These are phyloP conservation scores for Scartelaos histophorus DNA, from an alignment of 2,113 vertebrate genomes.

Conservation along the genomic window DNA sequence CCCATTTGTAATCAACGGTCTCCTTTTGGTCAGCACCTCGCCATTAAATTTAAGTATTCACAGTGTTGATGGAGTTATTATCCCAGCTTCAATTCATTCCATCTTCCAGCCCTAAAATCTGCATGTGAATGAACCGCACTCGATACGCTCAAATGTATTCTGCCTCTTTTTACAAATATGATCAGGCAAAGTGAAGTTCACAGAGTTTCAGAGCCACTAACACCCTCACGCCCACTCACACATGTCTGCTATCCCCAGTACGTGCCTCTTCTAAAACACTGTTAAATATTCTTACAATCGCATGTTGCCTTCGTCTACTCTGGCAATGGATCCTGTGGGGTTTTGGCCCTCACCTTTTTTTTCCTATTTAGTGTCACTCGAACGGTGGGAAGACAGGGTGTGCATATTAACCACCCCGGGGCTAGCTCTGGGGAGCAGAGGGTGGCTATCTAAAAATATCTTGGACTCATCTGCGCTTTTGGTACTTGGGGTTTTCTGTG, in stretches of 20 bases:
- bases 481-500: slow-evolving; percentile 13
- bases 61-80: neutral
- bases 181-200: slow-evolving; percentile 23
- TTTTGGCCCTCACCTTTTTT: slow-evolving; percentile 32
- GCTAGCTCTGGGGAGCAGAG: slow-evolving; percentile 11
- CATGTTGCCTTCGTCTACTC: slow-evolving; percentile 4
- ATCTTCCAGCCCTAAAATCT: slow-evolving; percentile 5
- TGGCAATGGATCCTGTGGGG: slow-evolving; percentile 21
- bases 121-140: slow-evolving; percentile 10
- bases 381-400: slow-evolving; percentile 21
- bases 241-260: slow-evolving; percentile 9
- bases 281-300: slow-evolving; percentile 41
- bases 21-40: neutral
- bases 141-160: slow-evolving; percentile 18
- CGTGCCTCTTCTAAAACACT: slow-evolving; percentile 18
- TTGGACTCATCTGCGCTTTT: neutral
- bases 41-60: slow-evolving; percentile 2
- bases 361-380: slow-evolving; percentile 30
- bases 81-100: neutral
- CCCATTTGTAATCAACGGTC: neutral
- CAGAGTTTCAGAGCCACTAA: neutral
- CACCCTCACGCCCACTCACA: neutral
- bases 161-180: slow-evolving; percentile 13
- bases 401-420: slow-evolving; percentile 50
- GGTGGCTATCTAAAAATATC: slow-evolving; percentile 45